These are phyloP conservation scores for Lasioglossum calceatum DNA, from an alignment of 2,888 invertebrate species.

Conservation along the genomic window DNA sequence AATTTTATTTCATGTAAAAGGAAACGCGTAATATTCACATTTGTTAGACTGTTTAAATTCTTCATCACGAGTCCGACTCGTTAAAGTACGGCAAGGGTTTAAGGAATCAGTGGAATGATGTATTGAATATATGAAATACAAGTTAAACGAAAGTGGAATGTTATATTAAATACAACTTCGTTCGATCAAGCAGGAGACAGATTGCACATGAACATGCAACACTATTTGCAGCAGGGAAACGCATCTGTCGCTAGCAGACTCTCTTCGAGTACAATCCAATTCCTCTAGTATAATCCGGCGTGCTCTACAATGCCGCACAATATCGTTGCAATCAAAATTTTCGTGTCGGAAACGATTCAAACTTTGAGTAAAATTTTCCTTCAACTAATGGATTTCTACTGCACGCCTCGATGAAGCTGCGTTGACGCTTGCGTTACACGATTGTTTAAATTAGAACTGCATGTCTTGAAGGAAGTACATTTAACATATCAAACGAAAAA, in stretches of 20 bases:
- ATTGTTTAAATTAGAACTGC: not conserved
- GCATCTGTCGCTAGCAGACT: not conserved
- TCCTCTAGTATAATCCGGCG: not conserved
- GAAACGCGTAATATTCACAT: too few species aligned
- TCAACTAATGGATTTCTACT: not conserved
- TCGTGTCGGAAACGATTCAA: not conserved
- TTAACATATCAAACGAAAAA: too few species aligned
- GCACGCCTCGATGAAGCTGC: not conserved
- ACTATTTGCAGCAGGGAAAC: not conserved
- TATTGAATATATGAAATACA: not conserved
- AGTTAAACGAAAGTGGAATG: too few species aligned
- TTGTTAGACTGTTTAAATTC: too few species aligned
- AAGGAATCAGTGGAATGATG: not conserved
- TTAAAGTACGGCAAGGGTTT: too few species aligned
- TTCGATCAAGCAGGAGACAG: not conserved
- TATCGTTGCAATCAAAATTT: not conserved
- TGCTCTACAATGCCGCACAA: not conserved
- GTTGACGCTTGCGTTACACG: not conserved
- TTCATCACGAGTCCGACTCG: too few species aligned
- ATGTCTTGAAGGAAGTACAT: too few species aligned
- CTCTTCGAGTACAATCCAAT: not conserved
- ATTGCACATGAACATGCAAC: not conserved
- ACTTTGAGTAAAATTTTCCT: not conserved
- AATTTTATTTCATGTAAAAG: too few species aligned
- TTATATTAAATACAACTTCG: not conserved